These are phyloP conservation scores for Paelopatides confundens DNA, from an alignment of 53 echinoderm and acorn worm genomes.

Conservation along the genomic window DNA sequence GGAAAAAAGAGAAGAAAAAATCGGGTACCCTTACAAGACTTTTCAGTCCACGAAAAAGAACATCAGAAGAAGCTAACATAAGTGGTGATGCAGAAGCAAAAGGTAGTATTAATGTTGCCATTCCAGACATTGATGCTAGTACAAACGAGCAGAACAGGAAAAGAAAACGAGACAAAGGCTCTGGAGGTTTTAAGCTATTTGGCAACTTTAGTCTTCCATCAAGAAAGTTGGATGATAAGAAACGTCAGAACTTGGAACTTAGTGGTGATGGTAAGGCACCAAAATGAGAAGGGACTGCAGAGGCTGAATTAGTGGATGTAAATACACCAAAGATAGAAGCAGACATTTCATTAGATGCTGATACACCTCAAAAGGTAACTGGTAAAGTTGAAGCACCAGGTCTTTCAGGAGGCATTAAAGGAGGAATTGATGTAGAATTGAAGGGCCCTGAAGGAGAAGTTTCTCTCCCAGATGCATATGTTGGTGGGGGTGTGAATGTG, in stretches of 20 bases:
- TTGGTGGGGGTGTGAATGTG: constrained; percentile 51
- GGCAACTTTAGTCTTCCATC: constrained; percentile 36
- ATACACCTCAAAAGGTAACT: constrained; percentile 38
- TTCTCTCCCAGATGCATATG: constrained; percentile 40
- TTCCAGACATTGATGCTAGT: constrained; percentile 59
- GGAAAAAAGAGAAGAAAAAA: constrained; percentile 54
- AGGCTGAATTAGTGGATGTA: constrained; percentile 32
- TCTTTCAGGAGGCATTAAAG: constrained; percentile 39
- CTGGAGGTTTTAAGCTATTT: constrained; percentile 36
- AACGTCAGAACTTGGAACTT: neutral
- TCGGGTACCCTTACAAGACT: constrained; percentile 42
- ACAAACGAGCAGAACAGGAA: constrained; percentile 16
- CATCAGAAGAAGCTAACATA: constrained; percentile 35
- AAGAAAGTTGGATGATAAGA: constrained; percentile 10
- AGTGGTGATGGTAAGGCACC: constrained; percentile 64
- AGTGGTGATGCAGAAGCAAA: constrained; percentile 53
- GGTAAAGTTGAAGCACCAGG: constrained; percentile 15
- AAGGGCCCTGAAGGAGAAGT: constrained; percentile 8
- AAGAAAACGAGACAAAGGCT: neutral
- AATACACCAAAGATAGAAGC: constrained; percentile 12
- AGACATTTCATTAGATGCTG: constrained; percentile 34
- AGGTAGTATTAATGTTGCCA: constrained; percentile 58
- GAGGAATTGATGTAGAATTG: constrained; percentile 54
- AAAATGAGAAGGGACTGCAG: constrained; percentile 50
- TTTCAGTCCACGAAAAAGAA: constrained; percentile 41